A percentile compares a stretch with the other conserved stretches of the same genome.
These are phyloP conservation scores for Adrianichthys oophorus DNA, from an alignment of 2,797 vertebrate genomes.

Conservation along the genomic window DNA sequence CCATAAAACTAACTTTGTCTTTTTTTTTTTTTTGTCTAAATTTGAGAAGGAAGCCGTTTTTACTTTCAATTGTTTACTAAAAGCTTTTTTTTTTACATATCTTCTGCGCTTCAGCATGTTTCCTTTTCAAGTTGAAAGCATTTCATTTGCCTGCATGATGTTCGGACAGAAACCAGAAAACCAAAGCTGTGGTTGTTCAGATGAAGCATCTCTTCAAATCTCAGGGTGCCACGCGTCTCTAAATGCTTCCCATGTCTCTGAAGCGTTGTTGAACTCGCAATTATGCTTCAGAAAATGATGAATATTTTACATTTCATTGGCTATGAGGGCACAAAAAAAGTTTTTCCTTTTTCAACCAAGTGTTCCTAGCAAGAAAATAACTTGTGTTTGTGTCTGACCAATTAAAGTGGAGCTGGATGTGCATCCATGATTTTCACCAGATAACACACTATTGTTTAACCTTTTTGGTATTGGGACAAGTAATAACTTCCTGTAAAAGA, in stretches of 20 bases:
- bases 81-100: too few relatives aligned
- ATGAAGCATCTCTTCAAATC: conserved; percentile 23
- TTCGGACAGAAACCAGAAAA: not conserved
- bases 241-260: conserved; percentile 31
- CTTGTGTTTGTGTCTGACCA: not conserved
- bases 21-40: too few relatives aligned
- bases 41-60: too few relatives aligned
- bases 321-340: too few relatives aligned
- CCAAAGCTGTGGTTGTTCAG: conserved; percentile 12
- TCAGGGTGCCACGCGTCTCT: conserved; percentile 41
- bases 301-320: too few relatives aligned
- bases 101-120: too few relatives aligned
- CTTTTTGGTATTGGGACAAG: not conserved
- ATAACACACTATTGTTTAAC: too few relatives aligned
- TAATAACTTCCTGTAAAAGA: too few relatives aligned
- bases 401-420: conserved; percentile 1
- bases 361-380: not conserved
- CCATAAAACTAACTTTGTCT: too few relatives aligned
- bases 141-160: not conserved
- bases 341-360: not conserved
- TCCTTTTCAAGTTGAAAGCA: too few relatives aligned
- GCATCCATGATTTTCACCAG: not conserved
- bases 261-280: conserved; percentile 68
- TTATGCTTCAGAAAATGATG: not conserved
- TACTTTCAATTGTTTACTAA: too few relatives aligned